Evolutionary conservation across 2,113 vertebrate genomes (phyloP).

Genomic region (Urocolius indicus): DNA sequence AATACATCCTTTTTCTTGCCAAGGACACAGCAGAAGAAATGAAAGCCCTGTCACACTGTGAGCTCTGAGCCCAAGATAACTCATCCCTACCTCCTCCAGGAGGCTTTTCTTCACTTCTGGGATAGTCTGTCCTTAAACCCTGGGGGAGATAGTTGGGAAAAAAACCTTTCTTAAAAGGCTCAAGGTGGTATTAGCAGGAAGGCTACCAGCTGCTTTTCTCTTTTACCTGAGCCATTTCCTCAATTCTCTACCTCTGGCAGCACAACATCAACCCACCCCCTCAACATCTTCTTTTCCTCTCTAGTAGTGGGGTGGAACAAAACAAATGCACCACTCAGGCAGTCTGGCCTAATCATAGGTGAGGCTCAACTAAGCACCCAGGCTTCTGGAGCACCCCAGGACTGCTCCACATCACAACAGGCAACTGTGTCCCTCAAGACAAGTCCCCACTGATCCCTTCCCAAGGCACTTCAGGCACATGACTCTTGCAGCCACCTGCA

Average conservation of each 20-base stretch:
- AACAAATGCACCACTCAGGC: fast-evolving
- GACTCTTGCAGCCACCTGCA: not conserved
- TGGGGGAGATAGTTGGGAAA: fast-evolving
- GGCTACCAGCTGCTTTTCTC: not conserved
- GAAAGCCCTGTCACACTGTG: fast-evolving
- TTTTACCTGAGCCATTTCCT: not conserved
- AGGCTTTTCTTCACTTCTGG: not conserved
- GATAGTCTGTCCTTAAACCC: not conserved
- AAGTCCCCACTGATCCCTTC: not conserved
- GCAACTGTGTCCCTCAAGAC: not conserved
- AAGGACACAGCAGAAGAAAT: not conserved
- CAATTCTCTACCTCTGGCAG: not conserved
- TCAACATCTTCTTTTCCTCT: not conserved
- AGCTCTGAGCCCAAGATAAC: not conserved
- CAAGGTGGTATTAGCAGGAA: not conserved
- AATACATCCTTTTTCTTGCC: fast-evolving
- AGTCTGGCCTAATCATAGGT: fast-evolving
- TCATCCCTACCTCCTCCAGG: not conserved
- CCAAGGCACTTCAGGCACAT: fast-evolving
- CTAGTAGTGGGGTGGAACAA: fast-evolving
- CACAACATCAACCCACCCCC: not conserved
- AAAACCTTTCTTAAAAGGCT: not conserved
- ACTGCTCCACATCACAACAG: too few species aligned
- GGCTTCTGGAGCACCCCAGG: not conserved
- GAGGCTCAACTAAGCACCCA: not conserved